Base-by-base conservation (phyloP, 2,113 vertebrate species). In the Ctenodactylus gundi region DNA sequence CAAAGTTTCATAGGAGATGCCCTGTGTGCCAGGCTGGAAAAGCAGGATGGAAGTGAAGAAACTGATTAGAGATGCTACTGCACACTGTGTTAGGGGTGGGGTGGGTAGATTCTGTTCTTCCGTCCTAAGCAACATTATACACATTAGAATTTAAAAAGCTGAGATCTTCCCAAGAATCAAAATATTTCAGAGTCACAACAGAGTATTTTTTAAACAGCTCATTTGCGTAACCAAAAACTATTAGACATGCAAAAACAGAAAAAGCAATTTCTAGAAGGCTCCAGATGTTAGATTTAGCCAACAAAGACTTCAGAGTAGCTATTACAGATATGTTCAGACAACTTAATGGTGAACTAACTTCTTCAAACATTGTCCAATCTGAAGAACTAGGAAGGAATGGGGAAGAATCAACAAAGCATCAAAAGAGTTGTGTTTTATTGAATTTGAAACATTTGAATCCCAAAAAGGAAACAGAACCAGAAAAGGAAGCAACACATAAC, bases 1-100 rank as follows among this genome's bases (percentile, higher is more conserved):
- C 21, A 53, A 6, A 80, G 2, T 2, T 25, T 11, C 18, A n/a
- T 14, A 11, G 2, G 23, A 60, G 1, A 67, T 3, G 9, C 21
- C 7, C 39, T 55, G 57, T 49, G 14, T 64, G 7, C 14, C 44
- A 55, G 21, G 21, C 31, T 31, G 41, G 31, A 55, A 36, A 17
- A 3, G 18, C 11, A 36, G 2, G 34, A 36, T n/a, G 36, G 64
- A 88, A 17, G 36, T 29, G 1, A 10, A 51, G 36, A 17, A 72
- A 1, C 39, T 44, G n/a, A 39, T 0, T 31, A 36, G 25, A 82
- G 3, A 25, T 51, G 55, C 4, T 31, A 3, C 31, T n/a, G 14
- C 41, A 29, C 11, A 36, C n/a, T n/a, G n/a, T n/a, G n/a, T n/a
- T n/a, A n/a, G n/a, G 3, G 15, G 14, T 39, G 9, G 8, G 18